Conservation (phyloP, 2,797 vertebrate genomes). For the Gorsachius magnificus region DNA sequence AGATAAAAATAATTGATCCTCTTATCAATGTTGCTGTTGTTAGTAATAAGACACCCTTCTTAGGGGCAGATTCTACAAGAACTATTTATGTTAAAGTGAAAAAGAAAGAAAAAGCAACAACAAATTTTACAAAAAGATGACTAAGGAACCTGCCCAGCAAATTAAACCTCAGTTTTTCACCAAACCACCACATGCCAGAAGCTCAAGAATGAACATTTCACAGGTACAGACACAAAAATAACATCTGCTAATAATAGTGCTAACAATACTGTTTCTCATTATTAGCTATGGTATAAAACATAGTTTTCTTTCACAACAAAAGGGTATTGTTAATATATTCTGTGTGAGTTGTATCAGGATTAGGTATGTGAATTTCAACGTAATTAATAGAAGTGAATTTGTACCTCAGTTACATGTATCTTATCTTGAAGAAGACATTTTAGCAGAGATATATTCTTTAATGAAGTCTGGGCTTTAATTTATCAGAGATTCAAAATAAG, state of each 20-base stretch:
- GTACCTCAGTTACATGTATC: neutral
- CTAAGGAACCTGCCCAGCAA: neutral
- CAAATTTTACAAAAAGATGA: neutral
- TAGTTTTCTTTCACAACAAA: constrained; percentile 17
- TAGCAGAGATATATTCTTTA: neutral
- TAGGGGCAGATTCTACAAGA: neutral
- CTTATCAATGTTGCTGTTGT: neutral
- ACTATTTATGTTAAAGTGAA: neutral
- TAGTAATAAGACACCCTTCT: neutral
- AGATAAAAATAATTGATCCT: neutral
- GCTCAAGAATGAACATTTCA: neutral
- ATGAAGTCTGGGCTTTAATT: constrained; percentile 2
- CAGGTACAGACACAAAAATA: neutral
- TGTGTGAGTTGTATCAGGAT: neutral
- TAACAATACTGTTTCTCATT: neutral
- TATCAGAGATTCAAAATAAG: constrained; percentile 9
- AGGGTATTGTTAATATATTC: neutral
- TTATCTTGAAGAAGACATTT: neutral
- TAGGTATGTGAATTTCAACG: neutral
- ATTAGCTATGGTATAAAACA: neutral
- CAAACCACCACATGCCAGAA: neutral
- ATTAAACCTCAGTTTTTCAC: neutral
- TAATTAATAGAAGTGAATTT: constrained; percentile 12
- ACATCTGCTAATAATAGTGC: neutral
- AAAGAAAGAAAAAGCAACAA: neutral